phyloP scores from a whole-genome alignment of 2,888 invertebrate genomes.

The Ceratothoa steindachneri region DNA sequence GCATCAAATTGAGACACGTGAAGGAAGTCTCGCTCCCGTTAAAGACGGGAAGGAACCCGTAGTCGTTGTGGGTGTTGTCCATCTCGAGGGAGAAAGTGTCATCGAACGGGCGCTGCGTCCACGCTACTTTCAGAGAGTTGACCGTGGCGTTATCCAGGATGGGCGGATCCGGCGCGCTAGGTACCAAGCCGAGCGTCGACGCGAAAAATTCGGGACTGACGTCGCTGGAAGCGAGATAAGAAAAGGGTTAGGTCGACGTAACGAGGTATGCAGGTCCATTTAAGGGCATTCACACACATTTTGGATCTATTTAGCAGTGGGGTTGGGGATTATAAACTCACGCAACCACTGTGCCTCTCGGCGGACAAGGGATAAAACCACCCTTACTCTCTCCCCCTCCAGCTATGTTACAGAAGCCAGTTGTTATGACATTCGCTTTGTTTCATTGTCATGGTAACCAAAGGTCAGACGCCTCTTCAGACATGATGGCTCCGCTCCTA shows the following conservation, averaged over 20 bases:
- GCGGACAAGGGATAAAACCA: no score
- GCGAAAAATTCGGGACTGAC: conserved; percentile 67
- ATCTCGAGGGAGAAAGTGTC: conserved; percentile 79
- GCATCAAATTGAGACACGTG: conserved; percentile 64
- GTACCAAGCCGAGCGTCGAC: conserved; percentile 75
- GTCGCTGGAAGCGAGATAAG: conserved; percentile 55
- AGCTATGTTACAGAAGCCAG: no score
- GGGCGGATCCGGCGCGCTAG: conserved; percentile 73
- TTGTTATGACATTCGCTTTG: no score
- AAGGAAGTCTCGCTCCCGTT: conserved; percentile 69
- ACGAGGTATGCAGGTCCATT: no score
- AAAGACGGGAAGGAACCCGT: conserved; percentile 75
- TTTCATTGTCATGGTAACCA: no score
- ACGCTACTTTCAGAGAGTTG: conserved; percentile 65
- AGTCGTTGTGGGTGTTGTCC: conserved; percentile 65
- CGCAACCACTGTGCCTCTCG: no score
- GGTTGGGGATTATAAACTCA: conserved; percentile 19
- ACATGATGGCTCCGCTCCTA: no score
- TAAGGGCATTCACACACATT: no score
- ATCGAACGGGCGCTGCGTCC: conserved; percentile 71
- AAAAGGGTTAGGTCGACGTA: no score
- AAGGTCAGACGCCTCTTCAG: no score
- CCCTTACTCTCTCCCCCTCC: no score
- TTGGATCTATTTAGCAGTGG: no score
- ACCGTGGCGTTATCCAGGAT: conserved; percentile 63